phyloP scores from a whole-genome alignment of 2,888 invertebrate genomes.

The Thera obeliscata region DNA sequence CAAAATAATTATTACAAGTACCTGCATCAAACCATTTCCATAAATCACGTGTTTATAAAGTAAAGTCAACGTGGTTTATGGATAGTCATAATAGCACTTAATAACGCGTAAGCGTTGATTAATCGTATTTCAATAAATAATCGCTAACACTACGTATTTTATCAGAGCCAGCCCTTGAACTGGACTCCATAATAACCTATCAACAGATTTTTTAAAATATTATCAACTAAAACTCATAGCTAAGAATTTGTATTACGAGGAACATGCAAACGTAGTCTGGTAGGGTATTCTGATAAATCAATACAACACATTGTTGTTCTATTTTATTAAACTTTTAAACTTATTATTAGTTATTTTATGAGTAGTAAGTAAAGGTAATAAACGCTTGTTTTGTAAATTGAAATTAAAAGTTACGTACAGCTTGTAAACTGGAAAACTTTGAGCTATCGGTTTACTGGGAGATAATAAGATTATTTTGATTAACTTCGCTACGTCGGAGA shows the following conservation, averaged over 20 bases:
- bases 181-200: no score
- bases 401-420: constrained; percentile 23
- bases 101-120: no score
- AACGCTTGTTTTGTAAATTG: constrained; percentile 28
- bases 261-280: constrained; percentile 22
- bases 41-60: no score
- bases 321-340: constrained; percentile 15
- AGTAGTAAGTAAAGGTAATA: background rate
- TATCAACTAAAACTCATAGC: background rate
- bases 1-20: no score
- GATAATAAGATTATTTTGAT: constrained; percentile 27
- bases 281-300: constrained; percentile 26
- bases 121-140: no score
- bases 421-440: constrained; percentile 29
- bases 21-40: no score
- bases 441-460: constrained; percentile 24
- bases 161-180: background rate
- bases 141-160: background rate
- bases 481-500: constrained; percentile 12
- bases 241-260: background rate
- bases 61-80: no score
- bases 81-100: no score
- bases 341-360: constrained; percentile 17
- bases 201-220: background rate
- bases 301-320: constrained; percentile 18